Conservation (phyloP, 1,140 invertebrate genomes). For the Galleria mellonella region DNA sequence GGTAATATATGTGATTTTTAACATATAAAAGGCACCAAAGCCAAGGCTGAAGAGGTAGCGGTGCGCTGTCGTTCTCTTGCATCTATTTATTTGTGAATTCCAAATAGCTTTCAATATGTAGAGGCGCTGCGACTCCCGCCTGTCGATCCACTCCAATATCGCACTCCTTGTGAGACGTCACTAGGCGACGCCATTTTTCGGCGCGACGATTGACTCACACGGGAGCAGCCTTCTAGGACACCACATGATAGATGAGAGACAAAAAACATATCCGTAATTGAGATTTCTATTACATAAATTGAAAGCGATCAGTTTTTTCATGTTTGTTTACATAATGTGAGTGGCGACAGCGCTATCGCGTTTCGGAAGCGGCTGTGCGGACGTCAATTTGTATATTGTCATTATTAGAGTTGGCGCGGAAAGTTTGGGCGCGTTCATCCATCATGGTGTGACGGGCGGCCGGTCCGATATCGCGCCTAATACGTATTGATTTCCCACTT, state of each 20-base stretch:
- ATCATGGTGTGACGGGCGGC: conserved; percentile 62
- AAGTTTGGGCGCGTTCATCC: conserved; percentile 67
- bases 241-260: conserved; percentile 59
- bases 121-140: conserved; percentile 55
- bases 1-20: no score
- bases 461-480: conserved; percentile 70
- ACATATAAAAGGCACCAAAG: no score
- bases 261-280: conserved; percentile 69
- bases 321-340: conserved; percentile 72
- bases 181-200: conserved; percentile 48
- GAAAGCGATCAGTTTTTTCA: conserved; percentile 58
- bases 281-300: conserved; percentile 72
- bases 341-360: conserved; percentile 58
- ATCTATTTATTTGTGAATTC: conserved; percentile 71
- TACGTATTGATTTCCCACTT: conserved; percentile 74
- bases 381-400: conserved; percentile 73
- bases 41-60: no score
- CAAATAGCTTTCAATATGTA: conserved; percentile 71
- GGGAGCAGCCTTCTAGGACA: conserved; percentile 25
- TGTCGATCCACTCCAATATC: conserved; percentile 68
- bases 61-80: conserved; percentile 39
- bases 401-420: conserved; percentile 65
- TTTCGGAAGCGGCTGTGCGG: conserved; percentile 61
- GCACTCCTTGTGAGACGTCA: conserved; percentile 47
- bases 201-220: conserved; percentile 50